Evolutionary conservation across 1,140 invertebrate genomes (phyloP).

Genomic region (Anastrepha obliqua): DNA sequence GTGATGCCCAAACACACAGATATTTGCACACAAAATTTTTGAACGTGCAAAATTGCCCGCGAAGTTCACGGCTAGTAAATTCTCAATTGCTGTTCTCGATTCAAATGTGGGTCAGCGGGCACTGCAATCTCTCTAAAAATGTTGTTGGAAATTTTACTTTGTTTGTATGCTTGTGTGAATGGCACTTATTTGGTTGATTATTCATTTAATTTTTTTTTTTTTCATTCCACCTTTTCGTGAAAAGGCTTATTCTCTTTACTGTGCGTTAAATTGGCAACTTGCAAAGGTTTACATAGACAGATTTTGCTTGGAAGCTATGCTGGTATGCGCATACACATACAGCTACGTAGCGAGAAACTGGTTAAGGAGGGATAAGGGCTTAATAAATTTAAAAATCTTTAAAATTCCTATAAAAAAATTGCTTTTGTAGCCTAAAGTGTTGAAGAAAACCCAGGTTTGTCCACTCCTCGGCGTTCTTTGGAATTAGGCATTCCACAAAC

Average conservation of each 20-base stretch:
- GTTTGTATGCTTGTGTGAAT: neutral
- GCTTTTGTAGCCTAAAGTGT: no score
- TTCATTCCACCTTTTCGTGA: neutral
- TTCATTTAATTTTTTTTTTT: constrained; percentile 1
- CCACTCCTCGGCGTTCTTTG: no score
- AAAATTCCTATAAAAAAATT: no score
- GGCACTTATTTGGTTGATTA: neutral
- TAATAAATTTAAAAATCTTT: no score
- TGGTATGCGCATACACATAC: neutral
- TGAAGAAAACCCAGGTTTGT: no score
- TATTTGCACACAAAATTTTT: neutral
- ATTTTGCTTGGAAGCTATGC: neutral
- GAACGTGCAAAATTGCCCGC: constrained; percentile 29
- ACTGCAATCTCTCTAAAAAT: neutral
- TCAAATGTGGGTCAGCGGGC: neutral
- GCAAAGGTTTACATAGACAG: neutral
- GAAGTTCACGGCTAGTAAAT: constrained; percentile 28
- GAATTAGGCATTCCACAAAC: no score
- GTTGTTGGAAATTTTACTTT: neutral
- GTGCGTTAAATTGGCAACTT: neutral
- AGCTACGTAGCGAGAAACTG: no score
- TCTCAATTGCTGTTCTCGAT: constrained; percentile 21
- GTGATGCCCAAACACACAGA: neutral
- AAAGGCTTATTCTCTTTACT: neutral
- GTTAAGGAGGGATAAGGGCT: no score